Evolutionary conservation across 2,113 vertebrate species (phyloP), one percentile per base, ranked within the genome.

Genomic region (Salvelinus sp.): DNA sequence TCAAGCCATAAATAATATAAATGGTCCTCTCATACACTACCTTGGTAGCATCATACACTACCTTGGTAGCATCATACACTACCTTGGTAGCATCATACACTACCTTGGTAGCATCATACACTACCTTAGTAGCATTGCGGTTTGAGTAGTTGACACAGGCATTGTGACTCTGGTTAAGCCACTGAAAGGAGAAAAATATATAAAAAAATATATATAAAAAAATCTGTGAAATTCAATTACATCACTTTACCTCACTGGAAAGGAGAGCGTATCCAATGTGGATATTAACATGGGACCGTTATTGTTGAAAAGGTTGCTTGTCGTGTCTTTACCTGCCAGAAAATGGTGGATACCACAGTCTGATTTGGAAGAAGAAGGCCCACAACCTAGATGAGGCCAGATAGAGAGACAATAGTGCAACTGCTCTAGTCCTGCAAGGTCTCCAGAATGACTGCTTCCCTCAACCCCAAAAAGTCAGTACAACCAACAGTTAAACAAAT

Each of bases 121-220:
- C n/a, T 89, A 98, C 97, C 97, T 98, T 98, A 4, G 95, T 98
- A 69, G 98, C 98, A 1, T 99, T 99, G 76, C 97, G 96, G 92
- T 99, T 99, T 88, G 97, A 96, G 86, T 96, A 99, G 94, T 99
- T 98, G 89, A 99, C 97, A 81, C 97, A 97, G 7, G 97, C 97
- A 0, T 99, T 99, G 88, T 99, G 97, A 92, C 97, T 98, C 93
- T 98, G 97, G 84, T 99, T 99, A 94, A 99, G 86, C 97, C 97
- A 98, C 97, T 98, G 73, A 2, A 82, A 74, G 22, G 78, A 72
- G 90, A 79, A 33, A 6, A 33, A 5, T 25, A 25, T 25, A 25
- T 2, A 58, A 38, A 64, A 78, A 69, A n/a, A n/a, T 3, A 27
- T 25, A 25, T 1, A 25, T 25, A 25, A 6, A 58, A 47, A 63